phyloP scores from a whole-genome alignment of 2,113 vertebrate genomes.

The Sceloporus undulatus region DNA sequence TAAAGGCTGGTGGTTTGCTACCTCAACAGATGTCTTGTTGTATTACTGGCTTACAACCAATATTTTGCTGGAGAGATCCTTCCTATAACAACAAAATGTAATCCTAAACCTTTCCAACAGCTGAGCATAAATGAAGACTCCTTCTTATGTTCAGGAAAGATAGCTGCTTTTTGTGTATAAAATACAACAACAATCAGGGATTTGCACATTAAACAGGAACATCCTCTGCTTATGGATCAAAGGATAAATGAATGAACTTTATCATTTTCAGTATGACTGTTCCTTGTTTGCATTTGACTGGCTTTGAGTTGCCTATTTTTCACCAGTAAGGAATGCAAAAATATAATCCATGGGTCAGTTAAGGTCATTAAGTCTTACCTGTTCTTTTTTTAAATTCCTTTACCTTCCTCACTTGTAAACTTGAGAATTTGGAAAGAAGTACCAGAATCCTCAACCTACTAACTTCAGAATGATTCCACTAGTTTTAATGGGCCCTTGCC shows the following conservation, averaged over 20 bases:
- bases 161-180: constrained; percentile 54
- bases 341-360: not conserved
- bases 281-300: constrained; percentile 46
- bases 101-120: constrained; percentile 50
- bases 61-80: constrained; percentile 1
- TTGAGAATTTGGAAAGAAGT: not conserved
- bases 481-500: not conserved
- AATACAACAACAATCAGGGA: constrained; percentile 55
- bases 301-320: constrained; percentile 30
- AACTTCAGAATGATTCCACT: not conserved
- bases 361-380: not conserved
- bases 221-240: constrained; percentile 64
- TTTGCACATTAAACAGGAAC: constrained; percentile 67
- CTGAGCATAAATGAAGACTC: constrained; percentile 26
- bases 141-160: constrained; percentile 50
- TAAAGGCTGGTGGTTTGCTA: not conserved
- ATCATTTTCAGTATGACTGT: constrained; percentile 39
- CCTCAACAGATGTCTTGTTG: not conserved
- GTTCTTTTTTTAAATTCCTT: not conserved
- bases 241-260: constrained; percentile 58
- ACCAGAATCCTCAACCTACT: not conserved
- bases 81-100: constrained; percentile 47
- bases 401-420: not conserved
- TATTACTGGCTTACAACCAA: not conserved
- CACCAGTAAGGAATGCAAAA: not conserved